Conservation (phyloP, 2,888 invertebrate species). For the Amphipyra tragopoginis region DNA sequence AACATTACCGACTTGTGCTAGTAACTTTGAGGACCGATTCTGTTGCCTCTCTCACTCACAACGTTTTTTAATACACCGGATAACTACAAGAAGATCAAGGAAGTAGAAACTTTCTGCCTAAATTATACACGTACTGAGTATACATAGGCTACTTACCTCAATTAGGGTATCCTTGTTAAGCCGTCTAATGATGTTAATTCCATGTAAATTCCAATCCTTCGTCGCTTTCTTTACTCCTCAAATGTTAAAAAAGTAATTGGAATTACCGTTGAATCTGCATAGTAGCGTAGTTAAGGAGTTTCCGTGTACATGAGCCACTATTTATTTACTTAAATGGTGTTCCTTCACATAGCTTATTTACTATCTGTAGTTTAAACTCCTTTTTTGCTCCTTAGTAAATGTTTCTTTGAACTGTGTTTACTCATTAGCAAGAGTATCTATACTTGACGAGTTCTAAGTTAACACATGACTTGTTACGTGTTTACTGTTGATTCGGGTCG, state of each 20-base stretch:
- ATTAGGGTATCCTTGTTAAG: constrained; percentile 1
- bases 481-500: no score
- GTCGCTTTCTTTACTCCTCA: constrained; percentile 30
- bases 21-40: no score
- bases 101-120: no score
- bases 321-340: constrained; percentile 35
- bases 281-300: constrained; percentile 32
- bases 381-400: constrained; percentile 10
- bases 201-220: constrained; percentile 20
- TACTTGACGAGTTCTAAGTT: neutral
- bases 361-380: constrained; percentile 19
- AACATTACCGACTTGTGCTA: no score
- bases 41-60: no score
- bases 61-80: no score
- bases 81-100: no score
- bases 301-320: constrained; percentile 28
- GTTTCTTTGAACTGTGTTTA: constrained; percentile 18
- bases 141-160: no score
- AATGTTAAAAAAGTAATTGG: constrained; percentile 22
- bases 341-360: constrained; percentile 13
- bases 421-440: neutral
- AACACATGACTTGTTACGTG: neutral
- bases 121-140: no score
- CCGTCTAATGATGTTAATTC: constrained; percentile 12
- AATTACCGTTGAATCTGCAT: constrained; percentile 39